Base-by-base conservation (phyloP, 2,113 vertebrate species). In the Notarius lentiginosus region DNA sequence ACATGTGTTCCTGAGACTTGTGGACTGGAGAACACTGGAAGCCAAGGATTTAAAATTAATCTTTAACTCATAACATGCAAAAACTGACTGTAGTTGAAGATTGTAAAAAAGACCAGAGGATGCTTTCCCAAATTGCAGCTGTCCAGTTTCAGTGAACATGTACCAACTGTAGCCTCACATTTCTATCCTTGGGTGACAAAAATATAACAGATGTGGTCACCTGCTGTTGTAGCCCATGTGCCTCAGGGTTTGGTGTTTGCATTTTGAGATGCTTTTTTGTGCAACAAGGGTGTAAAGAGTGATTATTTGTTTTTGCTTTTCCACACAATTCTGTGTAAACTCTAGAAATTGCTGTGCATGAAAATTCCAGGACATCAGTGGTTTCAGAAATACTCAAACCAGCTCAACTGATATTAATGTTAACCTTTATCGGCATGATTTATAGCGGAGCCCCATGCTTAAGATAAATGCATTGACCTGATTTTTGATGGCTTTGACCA, bases 11-110 rank as follows among this genome's bases (percentile, higher is more conserved):
- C 60, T 0, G 83, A 86, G 49, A 88, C 79, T 82, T 91, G 87
- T 0, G 95, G 92, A 60, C 94, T 89, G 0, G 94, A 92, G 66
- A 94, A 90, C 17, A 73, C 88, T 14, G 92, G 83, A 0, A 53
- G 68, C 0, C 90, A 80, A 0, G 89, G 93, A 6, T 82, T 91
- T 0, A 87, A 80, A 0, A 17, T 30, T 12, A 66, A 14, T 27
- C 11, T n/a, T 11, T 65, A n/a, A n/a, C 58, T 61, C 58, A 61
- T 61, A 65, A 24, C 2, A 63, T 65, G 24, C 24, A 11, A 24
- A 65, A 65, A n/a, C 2, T n/a, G 10, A 65, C 20, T 24, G 24
- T 11, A 27, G 10, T 66, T 27, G 65, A n/a, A 66, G 22, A 24
- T 63, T 63, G 22, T 5, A 24, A 63, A 60, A 27, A 66, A 66